These are phyloP conservation scores for Nematopogon swammerdamellus DNA, from an alignment of 2,888 invertebrate genomes.

Conservation along the genomic window DNA sequence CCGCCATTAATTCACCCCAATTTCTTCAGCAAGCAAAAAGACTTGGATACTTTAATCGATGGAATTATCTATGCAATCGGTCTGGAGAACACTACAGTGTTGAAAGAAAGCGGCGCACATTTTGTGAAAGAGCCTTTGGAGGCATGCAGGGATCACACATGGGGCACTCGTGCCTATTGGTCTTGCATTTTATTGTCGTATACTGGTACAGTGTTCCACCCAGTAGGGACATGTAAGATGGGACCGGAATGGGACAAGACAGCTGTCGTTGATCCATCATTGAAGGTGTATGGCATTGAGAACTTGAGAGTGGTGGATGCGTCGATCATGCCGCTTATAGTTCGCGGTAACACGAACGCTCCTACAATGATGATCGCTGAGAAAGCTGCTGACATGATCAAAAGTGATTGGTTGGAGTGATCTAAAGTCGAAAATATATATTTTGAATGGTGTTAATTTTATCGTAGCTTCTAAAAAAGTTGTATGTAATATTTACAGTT, in stretches of 20 bases:
- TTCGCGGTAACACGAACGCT: too few species aligned
- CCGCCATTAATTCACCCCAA: too few species aligned
- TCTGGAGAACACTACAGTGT: constrained; percentile 57
- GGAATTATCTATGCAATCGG: constrained; percentile 57
- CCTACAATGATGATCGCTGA: too few species aligned
- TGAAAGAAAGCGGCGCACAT: constrained; percentile 52
- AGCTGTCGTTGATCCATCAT: constrained; percentile 64
- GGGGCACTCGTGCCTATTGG: constrained; percentile 67
- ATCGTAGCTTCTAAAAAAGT: too few species aligned
- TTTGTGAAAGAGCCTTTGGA: constrained; percentile 56
- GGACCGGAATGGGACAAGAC: constrained; percentile 58
- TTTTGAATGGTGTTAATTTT: too few species aligned
- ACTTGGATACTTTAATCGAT: constrained; percentile 58
- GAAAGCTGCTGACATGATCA: too few species aligned
- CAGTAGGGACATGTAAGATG: constrained; percentile 69
- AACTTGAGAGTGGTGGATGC: constrained; percentile 65
- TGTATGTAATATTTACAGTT: too few species aligned
- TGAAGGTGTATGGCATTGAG: constrained; percentile 61
- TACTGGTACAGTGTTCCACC: constrained; percentile 69
- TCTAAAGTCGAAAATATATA: too few species aligned
- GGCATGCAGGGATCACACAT: constrained; percentile 51
- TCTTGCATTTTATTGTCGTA: constrained; percentile 61
- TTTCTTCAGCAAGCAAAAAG: constrained; percentile 60
- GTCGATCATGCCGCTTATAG: constrained; percentile 63
- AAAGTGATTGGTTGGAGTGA: too few species aligned